Evolutionary conservation across 2,888 invertebrate species (phyloP).

Genomic region (Brachyopa scutellaris): DNA sequence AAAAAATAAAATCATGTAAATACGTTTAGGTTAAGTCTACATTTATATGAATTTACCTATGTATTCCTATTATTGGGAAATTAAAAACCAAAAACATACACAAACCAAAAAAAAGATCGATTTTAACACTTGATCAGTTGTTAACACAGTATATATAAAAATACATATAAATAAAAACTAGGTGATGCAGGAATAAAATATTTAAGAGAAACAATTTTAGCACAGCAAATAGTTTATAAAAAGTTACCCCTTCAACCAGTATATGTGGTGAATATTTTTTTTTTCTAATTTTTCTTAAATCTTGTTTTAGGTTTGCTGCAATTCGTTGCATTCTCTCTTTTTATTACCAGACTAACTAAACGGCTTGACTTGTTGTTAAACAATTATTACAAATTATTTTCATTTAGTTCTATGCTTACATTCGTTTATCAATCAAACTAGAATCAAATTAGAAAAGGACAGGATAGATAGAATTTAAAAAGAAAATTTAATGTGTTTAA

Average conservation of each 20-base stretch:
- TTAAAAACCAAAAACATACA: constrained; percentile 14
- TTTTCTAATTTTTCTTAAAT: background rate
- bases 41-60: constrained; percentile 47
- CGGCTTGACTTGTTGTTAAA: no score
- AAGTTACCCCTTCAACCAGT: background rate
- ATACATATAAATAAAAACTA: constrained; percentile 21
- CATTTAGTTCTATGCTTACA: no score
- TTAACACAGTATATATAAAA: constrained; percentile 33
- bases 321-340: no score
- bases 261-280: constrained; percentile 12
- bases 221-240: background rate
- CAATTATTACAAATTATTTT: no score
- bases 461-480: no score
- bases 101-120: constrained; percentile 36
- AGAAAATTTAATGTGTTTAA: no score
- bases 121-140: constrained; percentile 46
- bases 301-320: no score
- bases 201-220: constrained; percentile 13
- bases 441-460: no score
- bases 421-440: no score
- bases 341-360: no score
- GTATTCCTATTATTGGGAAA: constrained; percentile 38
- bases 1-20: constrained; percentile 49
- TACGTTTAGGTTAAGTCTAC: constrained; percentile 55
- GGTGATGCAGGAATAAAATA: constrained; percentile 56